A percentile compares a stretch with the other conserved stretches of the same genome.
These are phyloP conservation scores for Stenichneumon culpator DNA, from an alignment of 2,888 invertebrate species.

Conservation along the genomic window DNA sequence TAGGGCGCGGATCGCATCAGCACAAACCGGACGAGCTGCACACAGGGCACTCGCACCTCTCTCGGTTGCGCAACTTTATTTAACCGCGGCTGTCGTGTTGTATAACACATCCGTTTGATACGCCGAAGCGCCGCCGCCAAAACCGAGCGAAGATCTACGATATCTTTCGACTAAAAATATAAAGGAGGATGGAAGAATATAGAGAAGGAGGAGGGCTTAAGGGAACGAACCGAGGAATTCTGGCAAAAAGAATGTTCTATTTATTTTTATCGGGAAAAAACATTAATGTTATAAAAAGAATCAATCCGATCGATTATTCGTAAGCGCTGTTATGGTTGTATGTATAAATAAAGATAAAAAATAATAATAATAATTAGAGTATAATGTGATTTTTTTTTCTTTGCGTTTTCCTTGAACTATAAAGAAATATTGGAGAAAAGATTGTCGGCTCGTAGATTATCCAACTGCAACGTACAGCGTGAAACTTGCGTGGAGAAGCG, in stretches of 20 bases:
- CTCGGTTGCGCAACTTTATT: constrained; percentile 30
- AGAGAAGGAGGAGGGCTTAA: background rate
- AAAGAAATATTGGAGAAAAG: background rate
- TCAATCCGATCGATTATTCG: background rate
- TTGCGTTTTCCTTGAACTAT: constrained; percentile 1
- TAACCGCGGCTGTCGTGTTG: constrained; percentile 9
- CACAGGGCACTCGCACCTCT: constrained; percentile 26
- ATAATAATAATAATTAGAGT: too few relatives aligned
- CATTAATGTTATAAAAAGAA: too few relatives aligned
- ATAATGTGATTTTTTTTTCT: background rate
- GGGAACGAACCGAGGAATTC: too few relatives aligned
- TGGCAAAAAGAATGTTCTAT: too few relatives aligned
- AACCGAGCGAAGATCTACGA: constrained; percentile 12
- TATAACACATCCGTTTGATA: constrained; percentile 37
- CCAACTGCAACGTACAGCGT: constrained; percentile 26
- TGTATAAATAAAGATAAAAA: too few relatives aligned
- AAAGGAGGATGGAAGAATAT: background rate
- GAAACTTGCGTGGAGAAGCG: constrained; percentile 3
- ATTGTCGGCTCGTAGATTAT: constrained; percentile 24
- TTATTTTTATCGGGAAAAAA: too few relatives aligned
- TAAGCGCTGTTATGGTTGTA: background rate
- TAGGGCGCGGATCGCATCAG: constrained; percentile 45
- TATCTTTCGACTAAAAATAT: constrained; percentile 17
- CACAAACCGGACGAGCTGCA: constrained; percentile 26
- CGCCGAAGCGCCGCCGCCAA: constrained; percentile 16